These are phyloP conservation scores for Cheilosia pagana DNA, from an alignment of 2,888 invertebrate genomes.

Conservation along the genomic window DNA sequence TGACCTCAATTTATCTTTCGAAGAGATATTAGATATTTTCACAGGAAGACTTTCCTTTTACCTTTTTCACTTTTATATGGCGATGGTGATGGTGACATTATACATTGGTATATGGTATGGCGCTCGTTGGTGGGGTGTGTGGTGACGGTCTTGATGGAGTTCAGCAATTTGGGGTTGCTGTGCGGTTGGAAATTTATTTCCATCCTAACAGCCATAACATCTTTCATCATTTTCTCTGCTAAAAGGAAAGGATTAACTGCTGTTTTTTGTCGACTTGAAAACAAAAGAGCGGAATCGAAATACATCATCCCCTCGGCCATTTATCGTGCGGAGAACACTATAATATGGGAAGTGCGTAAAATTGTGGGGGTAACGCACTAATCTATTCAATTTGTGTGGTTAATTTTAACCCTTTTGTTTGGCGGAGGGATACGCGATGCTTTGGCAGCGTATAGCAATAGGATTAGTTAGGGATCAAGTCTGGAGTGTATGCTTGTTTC, in stretches of 20 bases:
- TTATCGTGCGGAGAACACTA: slow-evolving; percentile 23
- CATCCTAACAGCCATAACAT: slow-evolving; percentile 58
- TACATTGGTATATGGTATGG: neutral
- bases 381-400: slow-evolving; percentile 77
- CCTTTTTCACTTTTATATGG: slow-evolving; percentile 71
- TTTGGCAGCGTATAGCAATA: slow-evolving; percentile 24
- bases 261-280: slow-evolving; percentile 38
- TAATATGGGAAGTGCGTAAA: slow-evolving; percentile 53
- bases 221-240: slow-evolving; percentile 71
- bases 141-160: slow-evolving; percentile 42
- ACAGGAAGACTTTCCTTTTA: slow-evolving; percentile 71
- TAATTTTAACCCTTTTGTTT: slow-evolving; percentile 73
- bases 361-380: slow-evolving; percentile 70
- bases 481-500: slow-evolving; percentile 36
- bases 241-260: slow-evolving; percentile 59
- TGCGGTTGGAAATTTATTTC: slow-evolving; percentile 71
- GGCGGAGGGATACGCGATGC: slow-evolving; percentile 4
- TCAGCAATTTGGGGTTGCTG: slow-evolving; percentile 48
- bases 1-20: slow-evolving; percentile 83
- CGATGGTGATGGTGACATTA: slow-evolving; percentile 17
- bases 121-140: neutral
- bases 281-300: slow-evolving; percentile 23
- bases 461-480: slow-evolving; percentile 55
- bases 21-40: slow-evolving; percentile 73
- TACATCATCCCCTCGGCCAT: slow-evolving; percentile 56